Base-by-base conservation (phyloP, 2,888 invertebrate species). In the Capitulum mitella region DNA sequence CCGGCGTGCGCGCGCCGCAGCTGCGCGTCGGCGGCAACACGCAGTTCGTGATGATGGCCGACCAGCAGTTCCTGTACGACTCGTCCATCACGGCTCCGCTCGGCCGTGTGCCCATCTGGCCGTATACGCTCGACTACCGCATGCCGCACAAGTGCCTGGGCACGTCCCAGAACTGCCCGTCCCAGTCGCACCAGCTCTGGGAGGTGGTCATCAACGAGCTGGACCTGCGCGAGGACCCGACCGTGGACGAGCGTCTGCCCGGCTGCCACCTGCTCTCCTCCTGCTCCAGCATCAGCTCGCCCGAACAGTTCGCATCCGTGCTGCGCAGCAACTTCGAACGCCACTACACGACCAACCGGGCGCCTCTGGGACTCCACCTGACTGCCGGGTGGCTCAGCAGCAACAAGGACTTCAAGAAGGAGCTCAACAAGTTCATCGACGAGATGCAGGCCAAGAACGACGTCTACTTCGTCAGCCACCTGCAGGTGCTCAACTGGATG, bases 151-250 rank as follows among this genome's bases (percentile, higher is more conserved):
- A 93, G 86, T 96, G 96, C 86, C 94, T 94, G 86, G 95, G 95
- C 81, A 96, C 96, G 85, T 94, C 94, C 29, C 94, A 94, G 85
- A 95, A 95, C 86, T 96, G 96, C 84, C 96, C 96, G 37, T 85
- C 85, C 46, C 82, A 86, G 78, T 93, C 93, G 84, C 95, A 96
- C 84, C 95, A 95, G 43, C 94, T 96, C 70, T 96, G 96, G 96
- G 96, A 96, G 87, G 95, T 96, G 91, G 95, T 95, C 78, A 94
- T 96, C 94, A 96, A 96, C 85, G 96, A 96, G 86, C 87, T 96
- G 83, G 95, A 96, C 87, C 91, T 95, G 86, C 90, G 96, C 86
- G 95, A 96, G 85, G 95, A 96, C 84, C 96, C 95, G 8, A 93
- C 93, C 10, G 95, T 95, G 85, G 96, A 96, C 84, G 96, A 96